Conservation (phyloP, 1,140 invertebrate species). For the Hirudo medicinalis region DNA sequence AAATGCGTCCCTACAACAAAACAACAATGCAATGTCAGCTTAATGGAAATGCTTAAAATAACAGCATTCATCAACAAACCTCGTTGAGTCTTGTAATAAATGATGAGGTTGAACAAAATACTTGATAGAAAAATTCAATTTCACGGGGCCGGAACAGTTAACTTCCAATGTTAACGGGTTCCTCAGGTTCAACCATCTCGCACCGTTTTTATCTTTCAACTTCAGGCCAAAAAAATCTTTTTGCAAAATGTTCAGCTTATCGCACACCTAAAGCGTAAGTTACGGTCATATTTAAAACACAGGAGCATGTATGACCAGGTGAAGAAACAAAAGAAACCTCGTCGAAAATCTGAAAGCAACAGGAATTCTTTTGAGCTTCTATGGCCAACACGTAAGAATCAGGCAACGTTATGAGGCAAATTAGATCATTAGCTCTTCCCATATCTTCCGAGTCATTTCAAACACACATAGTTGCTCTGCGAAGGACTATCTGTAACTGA, state of each 20-base stretch:
- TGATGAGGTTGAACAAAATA: conserved; percentile 79
- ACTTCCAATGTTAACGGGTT: conserved; percentile 65
- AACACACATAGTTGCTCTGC: no score
- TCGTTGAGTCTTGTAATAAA: conserved; percentile 64
- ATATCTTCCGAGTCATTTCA: no score
- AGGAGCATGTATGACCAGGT: neutral
- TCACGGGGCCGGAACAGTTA: conserved; percentile 46
- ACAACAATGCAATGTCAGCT: conserved; percentile 24
- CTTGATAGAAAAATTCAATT: conserved; percentile 58
- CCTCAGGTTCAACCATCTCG: conserved; percentile 68
- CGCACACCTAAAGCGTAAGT: conserved; percentile 56
- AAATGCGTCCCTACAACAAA: neutral
- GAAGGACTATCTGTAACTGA: no score
- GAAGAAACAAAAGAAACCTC: neutral
- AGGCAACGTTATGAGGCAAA: neutral
- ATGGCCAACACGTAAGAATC: neutral
- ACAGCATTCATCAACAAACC: conserved; percentile 39
- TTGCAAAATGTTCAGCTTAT: conserved; percentile 64
- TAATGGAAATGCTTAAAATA: neutral
- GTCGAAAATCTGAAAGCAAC: neutral
- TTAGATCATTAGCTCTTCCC: neutral
- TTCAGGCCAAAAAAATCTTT: conserved; percentile 73
- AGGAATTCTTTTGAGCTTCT: neutral
- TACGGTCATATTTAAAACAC: neutral
- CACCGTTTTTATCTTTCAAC: conserved; percentile 55